Evolutionary conservation across 1,140 invertebrate genomes (phyloP).

Genomic region (Drosophila chauvacae): DNA sequence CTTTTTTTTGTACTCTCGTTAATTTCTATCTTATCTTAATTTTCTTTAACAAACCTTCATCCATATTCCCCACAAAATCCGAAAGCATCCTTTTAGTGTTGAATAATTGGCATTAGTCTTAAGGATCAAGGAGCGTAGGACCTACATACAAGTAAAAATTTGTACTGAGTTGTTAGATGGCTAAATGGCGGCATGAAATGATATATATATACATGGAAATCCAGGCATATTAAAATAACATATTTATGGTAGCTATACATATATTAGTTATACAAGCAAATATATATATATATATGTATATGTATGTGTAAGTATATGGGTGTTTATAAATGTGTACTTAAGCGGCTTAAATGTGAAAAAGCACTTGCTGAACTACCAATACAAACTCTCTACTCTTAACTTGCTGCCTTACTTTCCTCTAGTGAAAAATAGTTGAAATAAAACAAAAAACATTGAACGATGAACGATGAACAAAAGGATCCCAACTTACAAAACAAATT

Average conservation of each 20-base stretch:
- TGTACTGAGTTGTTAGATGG: slow-evolving; percentile 65
- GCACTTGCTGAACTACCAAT: slow-evolving; percentile 76
- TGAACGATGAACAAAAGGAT: slow-evolving; percentile 29
- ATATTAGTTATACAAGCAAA: slow-evolving; percentile 67
- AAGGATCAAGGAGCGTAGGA: slow-evolving; percentile 9
- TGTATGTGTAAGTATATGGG: slow-evolving; percentile 36
- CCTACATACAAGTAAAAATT: slow-evolving; percentile 32
- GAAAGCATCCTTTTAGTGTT: slow-evolving; percentile 19
- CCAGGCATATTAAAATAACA: slow-evolving; percentile 61
- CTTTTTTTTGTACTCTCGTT: neutral
- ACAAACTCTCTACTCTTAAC: slow-evolving; percentile 73
- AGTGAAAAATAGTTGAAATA: slow-evolving; percentile 54
- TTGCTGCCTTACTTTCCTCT: slow-evolving; percentile 78
- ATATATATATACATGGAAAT: slow-evolving; percentile 20
- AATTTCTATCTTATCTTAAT: neutral
- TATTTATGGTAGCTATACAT: slow-evolving; percentile 66
- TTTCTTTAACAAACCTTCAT: neutral
- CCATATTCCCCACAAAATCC: neutral
- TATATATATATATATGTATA: slow-evolving; percentile 64
- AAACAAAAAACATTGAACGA: slow-evolving; percentile 19
- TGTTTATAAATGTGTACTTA: slow-evolving; percentile 73
- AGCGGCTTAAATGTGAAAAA: slow-evolving; percentile 75
- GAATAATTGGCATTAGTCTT: slow-evolving; percentile 38
- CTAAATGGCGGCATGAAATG: slow-evolving; percentile 22
- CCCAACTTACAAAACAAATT: slow-evolving; percentile 62